Base-by-base conservation (phyloP, 1,140 invertebrate species). In the Drosophila guanche region DNA sequence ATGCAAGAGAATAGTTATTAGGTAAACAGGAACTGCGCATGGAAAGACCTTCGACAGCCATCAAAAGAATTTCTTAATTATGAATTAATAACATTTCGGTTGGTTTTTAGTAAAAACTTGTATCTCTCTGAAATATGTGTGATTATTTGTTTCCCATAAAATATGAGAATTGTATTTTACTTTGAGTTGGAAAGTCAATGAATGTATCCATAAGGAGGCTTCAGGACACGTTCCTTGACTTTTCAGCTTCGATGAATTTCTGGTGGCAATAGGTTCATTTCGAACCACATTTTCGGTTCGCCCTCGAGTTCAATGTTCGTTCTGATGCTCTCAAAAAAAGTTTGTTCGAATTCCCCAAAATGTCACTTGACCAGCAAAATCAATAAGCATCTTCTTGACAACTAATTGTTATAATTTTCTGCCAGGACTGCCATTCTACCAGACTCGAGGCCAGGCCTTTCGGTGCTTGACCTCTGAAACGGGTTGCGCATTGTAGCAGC, bases 321-420 rank as follows among this genome's bases (percentile, higher is more conserved):
- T 52, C 0, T 47, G 33, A 12, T 14, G 14, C 47, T 22, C 16
- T 41, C 51, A 12, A 25, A 47, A 23, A 40, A 56, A 45, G 52
- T 47, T 37, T 58, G 56, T 68, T 72, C 45, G 62, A 70, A 86
- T 80, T 85, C 83, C 68, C 68, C 66, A 69, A 57, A 80, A 72
- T 85, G 73, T 70, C 80, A 57, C 57, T 85, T 81, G 72, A 65
- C 56, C 72, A 57, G 51, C 59, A 79, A 84, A 85, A 86, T 85
- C 80, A 85, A 85, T 85, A 85, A 67, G 42, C 57, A 58, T 75
- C 56, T 66, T 50, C 37, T 37, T 63, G 41, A 23, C 62, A 77
- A 76, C 81, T 86, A 85, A 85, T 85, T 85, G 80, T 70, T 76
- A 77, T 86, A 85, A 85, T 85, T 84, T 84, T 62, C 45, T 51